These are phyloP conservation scores for Tokudaia muenninki DNA, from an alignment of 2,797 vertebrate genomes.

Conservation along the genomic window DNA sequence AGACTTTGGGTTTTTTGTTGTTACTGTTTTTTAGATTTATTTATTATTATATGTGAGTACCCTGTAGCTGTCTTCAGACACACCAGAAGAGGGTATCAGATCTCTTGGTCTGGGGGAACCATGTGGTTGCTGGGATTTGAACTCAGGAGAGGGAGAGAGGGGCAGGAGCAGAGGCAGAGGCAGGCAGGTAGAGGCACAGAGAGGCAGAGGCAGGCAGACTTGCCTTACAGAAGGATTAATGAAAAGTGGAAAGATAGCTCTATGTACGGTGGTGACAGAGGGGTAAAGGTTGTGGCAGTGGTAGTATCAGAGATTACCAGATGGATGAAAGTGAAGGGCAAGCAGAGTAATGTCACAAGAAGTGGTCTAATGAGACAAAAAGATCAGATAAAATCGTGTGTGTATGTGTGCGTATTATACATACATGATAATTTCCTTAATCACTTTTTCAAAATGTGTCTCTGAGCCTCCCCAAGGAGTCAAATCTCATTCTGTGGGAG, in stretches of 20 bases:
- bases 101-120: too few relatives aligned
- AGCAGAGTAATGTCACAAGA: neutral
- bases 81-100: too few relatives aligned
- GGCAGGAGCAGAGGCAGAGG: too few relatives aligned
- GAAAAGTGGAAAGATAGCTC: neutral
- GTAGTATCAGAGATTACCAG: neutral
- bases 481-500: neutral
- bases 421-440: slow-evolving; percentile 16
- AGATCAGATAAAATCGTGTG: slow-evolving; percentile 23
- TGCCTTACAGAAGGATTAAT: neutral
- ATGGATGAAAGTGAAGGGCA: neutral
- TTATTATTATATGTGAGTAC: too few relatives aligned
- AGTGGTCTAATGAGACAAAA: slow-evolving; percentile 46
- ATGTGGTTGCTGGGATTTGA: too few relatives aligned
- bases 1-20: too few relatives aligned
- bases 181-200: too few relatives aligned
- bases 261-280: neutral
- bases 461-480: neutral
- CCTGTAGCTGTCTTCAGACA: too few relatives aligned
- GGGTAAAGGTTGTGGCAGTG: neutral
- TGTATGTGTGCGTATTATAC: neutral
- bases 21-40: too few relatives aligned
- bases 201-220: neutral
- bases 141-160: too few relatives aligned
- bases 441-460: slow-evolving; percentile 18